Conservation (phyloP, 2,797 vertebrate species). For the Myripristis jacobus region DNA sequence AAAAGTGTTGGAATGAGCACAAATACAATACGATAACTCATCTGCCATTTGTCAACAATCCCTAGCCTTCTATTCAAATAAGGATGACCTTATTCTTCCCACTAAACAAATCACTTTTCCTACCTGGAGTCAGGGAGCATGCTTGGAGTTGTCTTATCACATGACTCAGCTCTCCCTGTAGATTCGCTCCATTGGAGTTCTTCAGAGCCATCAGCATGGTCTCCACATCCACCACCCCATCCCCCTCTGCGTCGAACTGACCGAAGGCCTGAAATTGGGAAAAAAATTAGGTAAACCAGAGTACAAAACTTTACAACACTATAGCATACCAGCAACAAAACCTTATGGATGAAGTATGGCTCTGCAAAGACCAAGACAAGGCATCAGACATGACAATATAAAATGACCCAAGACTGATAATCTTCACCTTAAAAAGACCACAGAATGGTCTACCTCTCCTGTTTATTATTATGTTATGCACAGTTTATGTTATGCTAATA, state of each 20-base stretch:
- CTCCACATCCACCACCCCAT: conserved; percentile 95
- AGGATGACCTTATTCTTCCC: not conserved
- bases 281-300: conserved; percentile 14
- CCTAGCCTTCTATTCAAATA: conserved; percentile 23
- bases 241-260: conserved; percentile 96
- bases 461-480: not conserved
- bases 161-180: conserved; percentile 95
- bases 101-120: conserved; percentile 45
- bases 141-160: conserved; percentile 97
- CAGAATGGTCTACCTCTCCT: not conserved
- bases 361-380: not conserved
- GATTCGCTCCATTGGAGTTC: conserved; percentile 94
- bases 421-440: not conserved
- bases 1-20: not conserved
- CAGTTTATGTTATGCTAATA: too few relatives aligned
- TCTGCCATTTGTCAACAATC: not conserved
- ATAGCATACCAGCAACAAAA: not conserved
- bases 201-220: conserved; percentile 94
- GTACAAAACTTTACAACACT: conserved; percentile 16
- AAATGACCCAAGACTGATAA: not conserved
- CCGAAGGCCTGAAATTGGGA: conserved; percentile 88
- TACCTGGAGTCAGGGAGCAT: conserved; percentile 97
- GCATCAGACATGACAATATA: not conserved
- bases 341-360: not conserved
- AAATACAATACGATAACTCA: not conserved